These are phyloP conservation scores for Phycodurus eques DNA, from an alignment of 2,113 vertebrate genomes.

Conservation along the genomic window DNA sequence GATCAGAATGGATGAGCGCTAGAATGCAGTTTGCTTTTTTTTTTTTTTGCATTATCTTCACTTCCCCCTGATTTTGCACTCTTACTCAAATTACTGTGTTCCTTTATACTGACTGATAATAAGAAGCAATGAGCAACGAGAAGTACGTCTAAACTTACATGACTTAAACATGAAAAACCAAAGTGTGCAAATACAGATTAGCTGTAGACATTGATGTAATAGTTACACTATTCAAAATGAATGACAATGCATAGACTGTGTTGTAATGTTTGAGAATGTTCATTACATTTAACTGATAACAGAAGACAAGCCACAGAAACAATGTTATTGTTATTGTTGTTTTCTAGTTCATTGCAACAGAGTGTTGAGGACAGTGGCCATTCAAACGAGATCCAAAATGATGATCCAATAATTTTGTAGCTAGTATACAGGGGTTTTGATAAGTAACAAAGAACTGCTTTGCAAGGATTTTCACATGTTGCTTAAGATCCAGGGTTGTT, in stretches of 20 bases:
- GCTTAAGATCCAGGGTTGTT: conserved; percentile 57
- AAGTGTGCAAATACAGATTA: conserved; percentile 47
- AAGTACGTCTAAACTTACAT: conserved; percentile 21
- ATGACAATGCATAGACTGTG: conserved; percentile 34
- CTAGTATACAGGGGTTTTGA: conserved; percentile 50
- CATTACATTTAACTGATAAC: conserved; percentile 37
- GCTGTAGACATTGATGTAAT: conserved; percentile 36
- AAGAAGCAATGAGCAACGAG: conserved; percentile 14
- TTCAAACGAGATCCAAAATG: conserved; percentile 36
- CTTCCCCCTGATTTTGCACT: conserved; percentile 12
- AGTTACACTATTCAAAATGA: conserved; percentile 26
- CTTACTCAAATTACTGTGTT: conserved; percentile 23
- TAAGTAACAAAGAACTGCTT: conserved; percentile 32
- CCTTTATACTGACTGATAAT: conserved; percentile 33
- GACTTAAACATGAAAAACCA: conserved; percentile 57
- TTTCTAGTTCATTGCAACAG: conserved; percentile 45
- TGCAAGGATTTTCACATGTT: conserved; percentile 43
- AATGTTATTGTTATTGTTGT: conserved; percentile 10
- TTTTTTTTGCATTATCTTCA: conserved; percentile 1
- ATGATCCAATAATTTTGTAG: conserved; percentile 55
- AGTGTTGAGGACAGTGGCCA: conserved; percentile 24
- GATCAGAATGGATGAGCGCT: conserved; percentile 23
- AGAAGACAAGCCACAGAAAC: conserved; percentile 11
- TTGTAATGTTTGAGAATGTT: conserved; percentile 44
- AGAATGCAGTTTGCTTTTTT: conserved; percentile 39